Percentiles rank a stretch among this genome's conserved stretches.
phyloP scores from a whole-genome alignment of 2,888 invertebrate species.

The Brenthis hecate region DNA sequence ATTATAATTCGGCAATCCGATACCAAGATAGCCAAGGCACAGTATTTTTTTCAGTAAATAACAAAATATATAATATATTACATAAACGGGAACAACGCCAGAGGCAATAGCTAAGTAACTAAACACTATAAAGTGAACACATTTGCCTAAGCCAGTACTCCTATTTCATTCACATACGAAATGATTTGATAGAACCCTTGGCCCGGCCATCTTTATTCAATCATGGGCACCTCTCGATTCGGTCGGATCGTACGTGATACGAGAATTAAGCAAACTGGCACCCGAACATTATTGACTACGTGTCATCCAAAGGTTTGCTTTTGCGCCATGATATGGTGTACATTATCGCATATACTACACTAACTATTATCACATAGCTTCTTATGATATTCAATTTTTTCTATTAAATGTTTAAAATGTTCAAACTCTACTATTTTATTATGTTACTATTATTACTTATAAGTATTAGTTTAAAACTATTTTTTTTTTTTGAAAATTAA shows the following conservation, averaged over 20 bases:
- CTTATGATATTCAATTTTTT: too few species aligned
- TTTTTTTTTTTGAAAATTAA: too few species aligned
- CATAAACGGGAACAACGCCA: too few species aligned
- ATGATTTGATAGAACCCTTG: conserved; percentile 45
- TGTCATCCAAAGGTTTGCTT: conserved; percentile 27
- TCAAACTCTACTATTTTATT: too few species aligned
- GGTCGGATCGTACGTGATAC: conserved; percentile 54
- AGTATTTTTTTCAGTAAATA: too few species aligned
- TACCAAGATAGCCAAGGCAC: too few species aligned
- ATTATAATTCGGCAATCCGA: too few species aligned
- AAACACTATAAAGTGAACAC: conserved; percentile 15
- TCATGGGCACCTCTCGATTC: conserved; percentile 67
- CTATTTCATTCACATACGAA: conserved; percentile 22
- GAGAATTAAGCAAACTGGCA: conserved; percentile 44
- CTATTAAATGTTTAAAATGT: too few species aligned
- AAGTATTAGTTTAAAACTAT: too few species aligned
- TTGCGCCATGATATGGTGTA: conserved; percentile 7
- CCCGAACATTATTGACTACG: conserved; percentile 32
- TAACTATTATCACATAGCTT: background rate
- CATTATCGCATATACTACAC: background rate
- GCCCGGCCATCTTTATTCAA: conserved; percentile 66
- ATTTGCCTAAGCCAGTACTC: conserved; percentile 16
- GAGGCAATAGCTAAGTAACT: background rate
- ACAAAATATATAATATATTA: too few species aligned
- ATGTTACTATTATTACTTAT: too few species aligned